These are phyloP conservation scores for Perca flavescens DNA, from an alignment of 2,113 vertebrate species.

Conservation along the genomic window DNA sequence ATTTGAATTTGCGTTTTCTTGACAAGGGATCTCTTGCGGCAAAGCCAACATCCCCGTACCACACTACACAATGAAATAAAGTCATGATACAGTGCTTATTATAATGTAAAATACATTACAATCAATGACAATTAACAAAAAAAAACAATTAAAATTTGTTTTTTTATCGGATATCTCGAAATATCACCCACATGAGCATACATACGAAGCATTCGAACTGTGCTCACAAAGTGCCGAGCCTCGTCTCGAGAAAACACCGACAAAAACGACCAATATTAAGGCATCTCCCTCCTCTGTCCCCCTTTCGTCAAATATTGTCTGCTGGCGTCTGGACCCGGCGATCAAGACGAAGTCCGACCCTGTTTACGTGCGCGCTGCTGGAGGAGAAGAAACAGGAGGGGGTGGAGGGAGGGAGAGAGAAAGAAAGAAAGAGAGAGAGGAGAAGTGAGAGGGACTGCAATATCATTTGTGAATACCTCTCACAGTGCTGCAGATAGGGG, in stretches of 20 bases:
- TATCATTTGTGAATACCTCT: slow-evolving; percentile 96
- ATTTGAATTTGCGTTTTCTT: not conserved
- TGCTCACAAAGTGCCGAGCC: slow-evolving; percentile 69
- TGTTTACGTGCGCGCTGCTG: slow-evolving; percentile 87
- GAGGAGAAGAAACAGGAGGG: slow-evolving; percentile 69
- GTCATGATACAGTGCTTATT: no score
- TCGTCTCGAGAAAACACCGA: slow-evolving; percentile 48
- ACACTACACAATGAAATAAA: not conserved
- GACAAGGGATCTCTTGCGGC: not conserved
- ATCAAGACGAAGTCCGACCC: slow-evolving; percentile 89
- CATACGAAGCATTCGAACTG: slow-evolving; percentile 1
- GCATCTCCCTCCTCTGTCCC: slow-evolving; percentile 1
- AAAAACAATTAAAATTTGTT: no score
- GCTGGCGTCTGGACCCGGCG: slow-evolving; percentile 88
- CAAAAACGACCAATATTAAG: slow-evolving; percentile 32
- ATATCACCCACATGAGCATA: not conserved
- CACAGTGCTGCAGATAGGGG: slow-evolving; percentile 94
- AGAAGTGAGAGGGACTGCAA: slow-evolving; percentile 88
- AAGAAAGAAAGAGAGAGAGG: slow-evolving; percentile 61
- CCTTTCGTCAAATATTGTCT: slow-evolving; percentile 68
- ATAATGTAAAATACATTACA: not conserved
- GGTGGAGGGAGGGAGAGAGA: slow-evolving; percentile 12
- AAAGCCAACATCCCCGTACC: not conserved
- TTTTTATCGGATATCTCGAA: not conserved
- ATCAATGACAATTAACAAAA: no score